Conservation (phyloP, 2,113 vertebrate genomes). For the Pachyramphus minor region DNA sequence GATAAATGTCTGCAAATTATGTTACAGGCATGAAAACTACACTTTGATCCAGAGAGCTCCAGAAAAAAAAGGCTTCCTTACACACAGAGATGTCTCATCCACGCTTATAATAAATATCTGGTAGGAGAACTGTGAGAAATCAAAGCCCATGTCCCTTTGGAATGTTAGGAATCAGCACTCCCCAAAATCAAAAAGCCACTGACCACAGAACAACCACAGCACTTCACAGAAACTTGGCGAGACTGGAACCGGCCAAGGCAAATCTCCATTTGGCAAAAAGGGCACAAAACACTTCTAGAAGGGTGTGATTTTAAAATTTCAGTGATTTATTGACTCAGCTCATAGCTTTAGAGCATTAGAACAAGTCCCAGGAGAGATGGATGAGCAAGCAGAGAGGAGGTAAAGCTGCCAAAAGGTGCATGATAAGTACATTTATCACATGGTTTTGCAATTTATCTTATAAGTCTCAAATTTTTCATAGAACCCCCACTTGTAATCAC, state of each 20-base stretch:
- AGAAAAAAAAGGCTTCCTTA: neutral
- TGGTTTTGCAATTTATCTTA: slow-evolving; percentile 36
- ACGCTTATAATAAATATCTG: neutral
- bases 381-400: slow-evolving; percentile 43
- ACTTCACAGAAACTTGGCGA: neutral
- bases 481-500: neutral
- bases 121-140: neutral
- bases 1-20: neutral
- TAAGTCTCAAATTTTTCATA: slow-evolving; percentile 22
- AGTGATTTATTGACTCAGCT: slow-evolving; percentile 30
- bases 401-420: slow-evolving; percentile 48
- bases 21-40: neutral
- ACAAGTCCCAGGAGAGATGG: slow-evolving; percentile 34
- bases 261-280: neutral
- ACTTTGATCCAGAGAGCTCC: neutral
- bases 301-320: slow-evolving; percentile 24
- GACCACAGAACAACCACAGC: neutral
- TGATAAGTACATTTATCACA: slow-evolving; percentile 60
- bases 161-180: neutral
- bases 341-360: neutral
- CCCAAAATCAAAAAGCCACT: neutral
- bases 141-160: neutral
- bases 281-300: neutral
- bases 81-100: neutral
- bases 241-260: neutral